These are phyloP conservation scores for Pelobates fuscus DNA, from an alignment of 2,113 vertebrate species.

Conservation along the genomic window DNA sequence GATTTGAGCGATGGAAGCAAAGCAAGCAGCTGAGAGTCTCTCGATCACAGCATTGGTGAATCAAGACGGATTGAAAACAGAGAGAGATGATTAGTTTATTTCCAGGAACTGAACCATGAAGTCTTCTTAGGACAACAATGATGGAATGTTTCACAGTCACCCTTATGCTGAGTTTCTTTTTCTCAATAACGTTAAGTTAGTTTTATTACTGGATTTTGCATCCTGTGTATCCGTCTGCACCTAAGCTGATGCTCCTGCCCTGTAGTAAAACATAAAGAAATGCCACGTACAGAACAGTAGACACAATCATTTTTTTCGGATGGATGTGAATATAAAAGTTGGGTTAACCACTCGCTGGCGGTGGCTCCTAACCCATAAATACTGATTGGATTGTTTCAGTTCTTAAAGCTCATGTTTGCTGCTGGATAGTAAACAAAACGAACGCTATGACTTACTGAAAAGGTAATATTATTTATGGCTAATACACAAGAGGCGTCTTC, in stretches of 20 bases:
- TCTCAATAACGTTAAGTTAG: neutral
- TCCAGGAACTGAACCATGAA: constrained; percentile 49
- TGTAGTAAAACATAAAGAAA: neutral
- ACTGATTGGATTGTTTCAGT: constrained; percentile 50
- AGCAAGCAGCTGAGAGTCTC: constrained; percentile 10
- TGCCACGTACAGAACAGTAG: neutral
- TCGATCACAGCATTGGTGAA: constrained; percentile 53
- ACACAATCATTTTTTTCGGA: neutral
- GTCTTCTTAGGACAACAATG: constrained; percentile 55
- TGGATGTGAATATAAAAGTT: constrained; percentile 1
- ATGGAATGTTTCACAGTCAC: constrained; percentile 42
- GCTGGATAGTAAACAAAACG: constrained; percentile 85
- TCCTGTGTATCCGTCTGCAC: constrained; percentile 11
- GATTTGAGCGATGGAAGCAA: constrained; percentile 40
- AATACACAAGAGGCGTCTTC: constrained; percentile 51
- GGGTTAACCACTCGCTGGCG: constrained; percentile 22
- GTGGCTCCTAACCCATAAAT: constrained; percentile 19
- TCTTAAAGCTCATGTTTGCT: constrained; percentile 72
- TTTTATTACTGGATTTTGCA: constrained; percentile 23
- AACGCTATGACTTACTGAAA: constrained; percentile 63
- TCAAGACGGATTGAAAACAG: constrained; percentile 52
- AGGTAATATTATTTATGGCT: constrained; percentile 47
- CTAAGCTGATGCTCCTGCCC: constrained; percentile 4
- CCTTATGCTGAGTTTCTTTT: constrained; percentile 12
- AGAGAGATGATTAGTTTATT: constrained; percentile 56